Conservation (phyloP, 2,113 vertebrate genomes). For the Meriones unguiculatus region DNA sequence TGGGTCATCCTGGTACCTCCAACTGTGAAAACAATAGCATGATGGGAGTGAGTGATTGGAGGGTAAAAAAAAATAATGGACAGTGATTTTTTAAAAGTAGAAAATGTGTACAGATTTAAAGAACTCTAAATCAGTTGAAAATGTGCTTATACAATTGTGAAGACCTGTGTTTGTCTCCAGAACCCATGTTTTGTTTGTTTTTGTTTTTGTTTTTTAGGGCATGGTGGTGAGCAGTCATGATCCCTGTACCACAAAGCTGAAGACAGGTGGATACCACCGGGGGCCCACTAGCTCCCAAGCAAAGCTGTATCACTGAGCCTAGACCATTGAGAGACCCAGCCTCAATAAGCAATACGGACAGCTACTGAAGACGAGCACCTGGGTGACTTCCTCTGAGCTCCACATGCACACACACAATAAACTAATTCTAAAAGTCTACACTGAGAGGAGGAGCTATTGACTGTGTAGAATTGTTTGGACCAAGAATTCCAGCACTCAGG, state of each 20-base stretch:
- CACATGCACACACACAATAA: not conserved
- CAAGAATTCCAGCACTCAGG: not conserved
- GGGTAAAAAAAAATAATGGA: not conserved
- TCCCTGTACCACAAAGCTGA: too few species aligned
- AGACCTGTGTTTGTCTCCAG: not conserved
- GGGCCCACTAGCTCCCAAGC: not conserved
- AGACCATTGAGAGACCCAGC: too few species aligned
- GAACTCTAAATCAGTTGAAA: not conserved
- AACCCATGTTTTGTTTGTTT: not conserved
- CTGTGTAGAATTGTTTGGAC: not conserved
- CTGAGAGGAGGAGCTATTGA: not conserved
- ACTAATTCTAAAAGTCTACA: not conserved
- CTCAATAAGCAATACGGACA: not conserved
- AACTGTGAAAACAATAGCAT: not conserved
- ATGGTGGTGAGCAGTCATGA: too few species aligned
- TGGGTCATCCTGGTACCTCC: too few species aligned
- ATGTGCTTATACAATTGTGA: not conserved
- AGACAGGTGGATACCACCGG: not conserved
- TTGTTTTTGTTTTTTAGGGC: not conserved
- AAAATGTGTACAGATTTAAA: not conserved
- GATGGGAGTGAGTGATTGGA: not conserved
- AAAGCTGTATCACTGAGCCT: not conserved
- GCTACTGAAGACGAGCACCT: not conserved
- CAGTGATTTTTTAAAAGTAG: rapidly evolving
- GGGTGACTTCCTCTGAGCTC: not conserved